Conservation (phyloP, 2,113 vertebrate genomes). For the Nicator chloris region DNA sequence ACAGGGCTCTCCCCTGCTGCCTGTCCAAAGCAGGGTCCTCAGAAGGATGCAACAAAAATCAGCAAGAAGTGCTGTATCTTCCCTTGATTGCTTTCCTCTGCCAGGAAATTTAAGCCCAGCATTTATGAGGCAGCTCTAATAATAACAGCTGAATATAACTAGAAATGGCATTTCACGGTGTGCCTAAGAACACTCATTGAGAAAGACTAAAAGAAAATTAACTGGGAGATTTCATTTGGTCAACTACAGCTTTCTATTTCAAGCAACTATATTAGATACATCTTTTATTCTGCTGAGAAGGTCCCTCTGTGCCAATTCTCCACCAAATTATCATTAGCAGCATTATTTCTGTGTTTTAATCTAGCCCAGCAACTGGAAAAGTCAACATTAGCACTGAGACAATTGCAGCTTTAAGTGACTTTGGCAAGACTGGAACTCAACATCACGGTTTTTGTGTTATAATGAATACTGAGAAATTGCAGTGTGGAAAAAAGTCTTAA, state of each 20-base stretch:
- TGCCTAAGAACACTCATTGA: background rate
- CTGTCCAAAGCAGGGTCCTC: background rate
- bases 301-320: background rate
- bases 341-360: slow-evolving; percentile 23
- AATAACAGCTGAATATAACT: background rate
- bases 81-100: background rate
- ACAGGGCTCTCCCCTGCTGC: background rate
- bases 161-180: background rate
- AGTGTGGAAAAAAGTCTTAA: background rate
- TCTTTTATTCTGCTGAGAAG: background rate
- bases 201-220: background rate
- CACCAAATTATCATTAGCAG: background rate
- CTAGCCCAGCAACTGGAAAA: background rate
- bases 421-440: background rate
- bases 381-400: background rate
- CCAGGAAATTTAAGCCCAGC: background rate
- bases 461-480: background rate
- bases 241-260: background rate
- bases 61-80: background rate
- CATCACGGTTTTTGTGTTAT: background rate
- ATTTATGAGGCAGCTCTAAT: background rate
- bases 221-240: background rate
- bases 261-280: background rate
- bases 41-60: background rate
- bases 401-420: background rate